These are phyloP conservation scores for Patella caerulea DNA, from an alignment of 2,888 invertebrate species.

Conservation along the genomic window DNA sequence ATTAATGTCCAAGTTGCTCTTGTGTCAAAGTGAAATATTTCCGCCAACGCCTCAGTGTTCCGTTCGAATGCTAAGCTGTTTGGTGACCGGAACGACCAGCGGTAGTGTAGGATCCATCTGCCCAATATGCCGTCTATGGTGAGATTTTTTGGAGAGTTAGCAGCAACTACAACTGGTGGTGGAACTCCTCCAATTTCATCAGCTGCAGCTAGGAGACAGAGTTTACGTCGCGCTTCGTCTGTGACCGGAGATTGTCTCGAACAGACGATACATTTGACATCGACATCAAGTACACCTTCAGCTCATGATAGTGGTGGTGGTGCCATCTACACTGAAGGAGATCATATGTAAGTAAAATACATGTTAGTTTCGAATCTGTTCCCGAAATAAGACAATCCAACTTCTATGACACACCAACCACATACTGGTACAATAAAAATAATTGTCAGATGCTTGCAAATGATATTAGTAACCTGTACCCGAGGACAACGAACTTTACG, in stretches of 20 bases:
- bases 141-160: slow-evolving; percentile 43
- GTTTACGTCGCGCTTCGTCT: slow-evolving; percentile 55
- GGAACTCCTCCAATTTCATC: slow-evolving; percentile 36
- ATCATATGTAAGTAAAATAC: neutral
- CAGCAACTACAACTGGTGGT: slow-evolving; percentile 27
- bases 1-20: too few relatives aligned
- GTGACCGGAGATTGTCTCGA: slow-evolving; percentile 56
- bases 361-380: too few relatives aligned
- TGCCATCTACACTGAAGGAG: neutral
- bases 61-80: neutral
- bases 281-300: slow-evolving; percentile 44
- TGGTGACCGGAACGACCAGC: neutral
- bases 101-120: slow-evolving; percentile 4
- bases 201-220: slow-evolving; percentile 43
- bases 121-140: slow-evolving; percentile 44
- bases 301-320: slow-evolving; percentile 39
- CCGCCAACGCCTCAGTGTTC: neutral
- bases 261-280: slow-evolving; percentile 55
- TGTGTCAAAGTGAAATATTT: too few relatives aligned
- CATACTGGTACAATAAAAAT: too few relatives aligned
- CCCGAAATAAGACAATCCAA: too few relatives aligned
- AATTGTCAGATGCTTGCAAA: too few relatives aligned
- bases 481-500: too few relatives aligned
- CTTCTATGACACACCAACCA: too few relatives aligned
- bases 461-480: too few relatives aligned